A percentile compares a stretch with the other conserved stretches of the same genome.
Evolutionary conservation across 2,888 invertebrate species (phyloP).

Genomic region (Thereva nobilitata): DNA sequence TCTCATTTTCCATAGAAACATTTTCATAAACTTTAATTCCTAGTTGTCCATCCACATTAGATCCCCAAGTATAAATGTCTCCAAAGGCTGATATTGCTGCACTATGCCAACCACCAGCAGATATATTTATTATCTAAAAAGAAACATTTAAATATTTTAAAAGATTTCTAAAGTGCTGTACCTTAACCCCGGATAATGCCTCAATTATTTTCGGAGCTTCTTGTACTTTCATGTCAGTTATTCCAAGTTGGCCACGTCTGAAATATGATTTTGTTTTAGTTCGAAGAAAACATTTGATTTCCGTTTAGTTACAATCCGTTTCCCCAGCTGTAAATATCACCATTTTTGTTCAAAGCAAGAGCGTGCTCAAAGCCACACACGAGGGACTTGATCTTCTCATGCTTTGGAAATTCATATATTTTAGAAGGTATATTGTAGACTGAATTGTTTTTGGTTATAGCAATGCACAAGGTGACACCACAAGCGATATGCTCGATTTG

Average conservation of each 20-base stretch:
- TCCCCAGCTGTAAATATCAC: conserved; percentile 81
- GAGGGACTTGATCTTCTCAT: conserved; percentile 65
- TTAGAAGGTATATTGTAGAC: conserved; percentile 68
- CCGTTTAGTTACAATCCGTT: conserved; percentile 70
- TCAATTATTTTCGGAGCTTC: conserved; percentile 69
- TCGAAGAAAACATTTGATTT: not conserved
- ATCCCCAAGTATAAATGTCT: conserved; percentile 89
- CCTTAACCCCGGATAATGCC: conserved; percentile 74
- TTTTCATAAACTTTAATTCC: conserved; percentile 64
- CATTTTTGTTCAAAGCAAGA: conserved; percentile 69
- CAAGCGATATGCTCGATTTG: conserved; percentile 58
- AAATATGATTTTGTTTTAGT: conserved; percentile 45
- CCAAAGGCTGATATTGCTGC: conserved; percentile 77
- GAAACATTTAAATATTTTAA: not conserved
- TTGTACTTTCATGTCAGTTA: conserved; percentile 65
- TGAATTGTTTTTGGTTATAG: conserved; percentile 59
- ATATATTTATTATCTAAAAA: conserved; percentile 65
- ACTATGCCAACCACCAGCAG: conserved; percentile 87
- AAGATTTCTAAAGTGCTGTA: conserved; percentile 38
- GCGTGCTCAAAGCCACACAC: conserved; percentile 82
- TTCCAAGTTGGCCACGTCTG: conserved; percentile 87
- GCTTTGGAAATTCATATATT: conserved; percentile 61
- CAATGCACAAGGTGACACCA: conserved; percentile 59
- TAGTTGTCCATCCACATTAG: conserved; percentile 86
- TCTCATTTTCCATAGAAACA: conserved; percentile 21